Conservation (phyloP, 2,797 vertebrate genomes). For the Anguilla megastoma region DNA sequence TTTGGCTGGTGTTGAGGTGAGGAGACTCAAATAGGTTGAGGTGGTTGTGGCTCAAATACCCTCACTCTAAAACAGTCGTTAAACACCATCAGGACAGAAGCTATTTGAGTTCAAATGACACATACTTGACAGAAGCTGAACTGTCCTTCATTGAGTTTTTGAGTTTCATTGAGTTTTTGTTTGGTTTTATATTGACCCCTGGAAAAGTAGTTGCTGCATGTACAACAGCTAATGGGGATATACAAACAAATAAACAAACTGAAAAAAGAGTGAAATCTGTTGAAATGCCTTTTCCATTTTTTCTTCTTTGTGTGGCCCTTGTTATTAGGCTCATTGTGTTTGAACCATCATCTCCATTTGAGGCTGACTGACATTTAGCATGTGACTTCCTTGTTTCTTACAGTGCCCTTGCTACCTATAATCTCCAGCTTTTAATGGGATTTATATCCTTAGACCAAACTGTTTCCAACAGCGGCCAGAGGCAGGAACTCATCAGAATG, state of each 20-base stretch:
- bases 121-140: too few relatives aligned
- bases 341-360: not conserved
- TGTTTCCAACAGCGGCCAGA: not conserved
- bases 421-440: not conserved
- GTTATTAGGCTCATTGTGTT: not conserved
- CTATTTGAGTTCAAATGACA: too few relatives aligned
- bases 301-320: not conserved
- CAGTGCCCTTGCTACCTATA: not conserved
- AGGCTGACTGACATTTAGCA: not conserved
- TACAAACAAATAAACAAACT: not conserved
- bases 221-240: not conserved
- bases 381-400: not conserved
- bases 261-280: not conserved
- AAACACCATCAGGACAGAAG: not conserved
- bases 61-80: not conserved
- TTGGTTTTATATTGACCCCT: too few relatives aligned
- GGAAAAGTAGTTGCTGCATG: not conserved
- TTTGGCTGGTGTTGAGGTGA: not conserved
- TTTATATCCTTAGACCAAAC: not conserved
- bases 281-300: not conserved
- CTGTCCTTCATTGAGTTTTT: too few relatives aligned
- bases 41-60: not conserved
- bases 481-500: not conserved
- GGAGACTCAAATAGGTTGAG: not conserved
- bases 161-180: too few relatives aligned